Conservation (phyloP, 2,888 invertebrate species). For the Oscheius sp. region DNA sequence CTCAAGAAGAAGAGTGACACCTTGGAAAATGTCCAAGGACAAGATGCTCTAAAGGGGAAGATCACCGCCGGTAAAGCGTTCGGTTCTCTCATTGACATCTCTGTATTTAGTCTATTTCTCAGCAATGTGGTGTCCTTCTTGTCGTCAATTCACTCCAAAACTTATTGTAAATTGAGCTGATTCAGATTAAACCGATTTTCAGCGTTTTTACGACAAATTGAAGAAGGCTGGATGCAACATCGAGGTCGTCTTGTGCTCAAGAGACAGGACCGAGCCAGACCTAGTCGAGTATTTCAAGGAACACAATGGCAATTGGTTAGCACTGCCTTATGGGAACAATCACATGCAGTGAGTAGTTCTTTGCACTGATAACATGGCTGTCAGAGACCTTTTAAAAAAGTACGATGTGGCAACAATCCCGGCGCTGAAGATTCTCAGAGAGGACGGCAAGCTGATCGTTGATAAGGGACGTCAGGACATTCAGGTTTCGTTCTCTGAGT, state of each 20-base stretch:
- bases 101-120: slow-evolving; percentile 75
- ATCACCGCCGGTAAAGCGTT: slow-evolving; percentile 40
- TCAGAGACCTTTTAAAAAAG: slow-evolving; percentile 50
- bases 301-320: slow-evolving; percentile 68
- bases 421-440: slow-evolving; percentile 75
- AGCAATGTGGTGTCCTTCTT: slow-evolving; percentile 76
- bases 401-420: slow-evolving; percentile 74
- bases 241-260: slow-evolving; percentile 70
- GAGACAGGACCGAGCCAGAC: slow-evolving; percentile 66
- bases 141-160: slow-evolving; percentile 72
- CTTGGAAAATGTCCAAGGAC: slow-evolving; percentile 35
- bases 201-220: slow-evolving; percentile 68
- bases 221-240: slow-evolving; percentile 65
- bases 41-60: slow-evolving; percentile 65
- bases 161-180: slow-evolving; percentile 53
- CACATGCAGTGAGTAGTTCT: slow-evolving; percentile 58
- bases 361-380: not conserved
- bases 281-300: slow-evolving; percentile 70
- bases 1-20: slow-evolving; percentile 26
- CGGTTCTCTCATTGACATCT: not conserved
- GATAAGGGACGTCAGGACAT: slow-evolving; percentile 75
- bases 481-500: slow-evolving; percentile 52
- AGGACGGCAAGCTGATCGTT: slow-evolving; percentile 75
- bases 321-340: slow-evolving; percentile 65
- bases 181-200: not conserved